Evolutionary conservation across 1,140 invertebrate genomes (phyloP), one percentile per base, ranked within the genome.

Genomic region (Pseudomyrmex dendroicus): DNA sequence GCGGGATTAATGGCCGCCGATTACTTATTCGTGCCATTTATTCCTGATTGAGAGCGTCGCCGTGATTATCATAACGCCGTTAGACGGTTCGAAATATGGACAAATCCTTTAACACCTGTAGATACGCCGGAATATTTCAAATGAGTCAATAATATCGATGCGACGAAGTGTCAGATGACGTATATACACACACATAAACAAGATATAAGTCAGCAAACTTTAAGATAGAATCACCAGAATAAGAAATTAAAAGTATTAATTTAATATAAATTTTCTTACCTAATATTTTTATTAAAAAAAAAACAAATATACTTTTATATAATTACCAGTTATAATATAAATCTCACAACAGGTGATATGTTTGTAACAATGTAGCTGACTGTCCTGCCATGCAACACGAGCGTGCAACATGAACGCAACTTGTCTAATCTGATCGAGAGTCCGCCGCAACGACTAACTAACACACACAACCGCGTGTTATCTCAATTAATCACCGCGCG

Each of bases 1-100:
- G 35, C 57, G 54, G 54, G 82, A 89, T 90, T 91, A 92, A 92
- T 86, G 90, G 84, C 87, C 66, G 83, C 13, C 70, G 80, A 77
- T 83, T 82, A 73, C 73, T 88, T 78, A 86, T 61, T 74, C 78
- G 63, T 20, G 25, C 20, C 76, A 76, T 88, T 88, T 85, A 20
- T 35, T 20, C 66, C 13, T 35, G 83, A 88, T 88, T 83, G 73
- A 17, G 17, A 56, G n/a, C 35, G 13, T n/a, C 46, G 35, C 13
- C 35, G 63, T 46, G 72, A 82, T 87, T 74, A 73, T 84, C 59
- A 73, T 74, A 73, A 80, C 17, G 62, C 35, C 44, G 52, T 12
- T 67, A 48, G 13, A 8, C 4, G 17, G 12, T 44, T 13, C 2
- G 48, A 20, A 84, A 78, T 78, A 59, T 48, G 15, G 2, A 1